A percentile compares a stretch with the other conserved stretches of the same genome.
These are phyloP conservation scores for Sphaerodactylus townsendi DNA, from an alignment of 2,113 vertebrate species.

Conservation along the genomic window DNA sequence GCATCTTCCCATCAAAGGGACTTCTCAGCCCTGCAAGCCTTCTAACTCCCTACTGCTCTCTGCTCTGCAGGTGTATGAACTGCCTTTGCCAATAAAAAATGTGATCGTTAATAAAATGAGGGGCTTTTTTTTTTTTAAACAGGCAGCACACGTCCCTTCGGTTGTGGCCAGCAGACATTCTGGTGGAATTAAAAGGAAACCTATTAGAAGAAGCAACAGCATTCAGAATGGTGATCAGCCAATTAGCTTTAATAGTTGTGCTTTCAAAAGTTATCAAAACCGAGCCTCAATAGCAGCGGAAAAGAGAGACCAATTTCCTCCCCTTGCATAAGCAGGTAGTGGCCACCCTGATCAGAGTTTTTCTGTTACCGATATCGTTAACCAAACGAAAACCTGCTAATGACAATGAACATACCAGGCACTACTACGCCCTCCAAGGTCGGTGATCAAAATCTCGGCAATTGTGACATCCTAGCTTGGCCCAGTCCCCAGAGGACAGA, in stretches of 20 bases:
- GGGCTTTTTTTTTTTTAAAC: not conserved
- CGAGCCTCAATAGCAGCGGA: not conserved
- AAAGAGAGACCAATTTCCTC: not conserved
- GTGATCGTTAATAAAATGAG: not conserved
- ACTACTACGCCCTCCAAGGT: not conserved
- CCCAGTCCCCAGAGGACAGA: no score
- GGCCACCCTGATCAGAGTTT: not conserved
- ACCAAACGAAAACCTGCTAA: not conserved
- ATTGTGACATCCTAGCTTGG: not conserved
- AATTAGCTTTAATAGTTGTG: slow-evolving; percentile 39
- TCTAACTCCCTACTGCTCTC: slow-evolving; percentile 40
- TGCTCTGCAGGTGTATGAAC: slow-evolving; percentile 29
- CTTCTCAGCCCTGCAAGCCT: slow-evolving; percentile 11
- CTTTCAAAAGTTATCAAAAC: slow-evolving; percentile 38
- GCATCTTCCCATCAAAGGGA: not conserved
- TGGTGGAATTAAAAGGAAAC: not conserved
- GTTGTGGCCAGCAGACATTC: slow-evolving; percentile 49
- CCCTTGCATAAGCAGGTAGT: not conserved
- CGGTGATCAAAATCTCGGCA: not conserved
- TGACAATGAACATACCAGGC: not conserved
- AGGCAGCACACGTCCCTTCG: slow-evolving; percentile 44
- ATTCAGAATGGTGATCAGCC: slow-evolving; percentile 23
- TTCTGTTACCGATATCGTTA: not conserved
- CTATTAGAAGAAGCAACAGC: slow-evolving; percentile 47
- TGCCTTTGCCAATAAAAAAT: slow-evolving; percentile 44